Evolutionary conservation across 37 sponge, comb jelly and placozoan species (phyloP).

Genomic region (Agelas oroides): DNA sequence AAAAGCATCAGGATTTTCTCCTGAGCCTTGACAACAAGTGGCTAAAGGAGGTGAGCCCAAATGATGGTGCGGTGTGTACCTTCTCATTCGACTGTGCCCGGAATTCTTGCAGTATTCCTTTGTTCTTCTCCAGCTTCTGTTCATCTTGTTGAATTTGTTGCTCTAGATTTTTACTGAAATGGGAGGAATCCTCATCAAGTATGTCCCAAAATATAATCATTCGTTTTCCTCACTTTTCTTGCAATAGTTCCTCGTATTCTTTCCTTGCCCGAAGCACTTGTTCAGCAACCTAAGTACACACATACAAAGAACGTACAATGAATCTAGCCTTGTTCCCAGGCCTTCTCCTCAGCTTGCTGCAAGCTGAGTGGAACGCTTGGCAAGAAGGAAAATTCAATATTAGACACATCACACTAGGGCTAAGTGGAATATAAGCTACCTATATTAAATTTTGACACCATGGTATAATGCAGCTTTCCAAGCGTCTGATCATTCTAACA

Average conservation of each 20-base stretch:
- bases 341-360: too few relatives aligned
- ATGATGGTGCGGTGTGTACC: background rate
- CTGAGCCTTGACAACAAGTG: too few relatives aligned
- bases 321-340: too few relatives aligned
- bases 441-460: too few relatives aligned
- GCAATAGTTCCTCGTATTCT: constrained; percentile 3
- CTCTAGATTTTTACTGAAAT: constrained; percentile 5
- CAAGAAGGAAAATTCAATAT: too few relatives aligned
- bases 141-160: background rate
- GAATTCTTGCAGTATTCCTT: background rate
- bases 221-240: constrained; percentile 12
- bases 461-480: background rate
- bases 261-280: background rate
- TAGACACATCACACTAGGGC: too few relatives aligned
- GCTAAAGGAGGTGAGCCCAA: too few relatives aligned
- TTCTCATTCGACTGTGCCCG: background rate
- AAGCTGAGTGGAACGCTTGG: too few relatives aligned
- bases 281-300: constrained; percentile 9
- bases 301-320: background rate
- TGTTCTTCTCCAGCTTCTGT: constrained; percentile 1
- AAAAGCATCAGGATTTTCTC: too few relatives aligned
- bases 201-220: too few relatives aligned
- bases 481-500: background rate
- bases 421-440: too few relatives aligned
- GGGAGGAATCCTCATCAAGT: too few relatives aligned